phyloP scores from a whole-genome alignment of 2,113 vertebrate species.

The Scartelaos histophorus region DNA sequence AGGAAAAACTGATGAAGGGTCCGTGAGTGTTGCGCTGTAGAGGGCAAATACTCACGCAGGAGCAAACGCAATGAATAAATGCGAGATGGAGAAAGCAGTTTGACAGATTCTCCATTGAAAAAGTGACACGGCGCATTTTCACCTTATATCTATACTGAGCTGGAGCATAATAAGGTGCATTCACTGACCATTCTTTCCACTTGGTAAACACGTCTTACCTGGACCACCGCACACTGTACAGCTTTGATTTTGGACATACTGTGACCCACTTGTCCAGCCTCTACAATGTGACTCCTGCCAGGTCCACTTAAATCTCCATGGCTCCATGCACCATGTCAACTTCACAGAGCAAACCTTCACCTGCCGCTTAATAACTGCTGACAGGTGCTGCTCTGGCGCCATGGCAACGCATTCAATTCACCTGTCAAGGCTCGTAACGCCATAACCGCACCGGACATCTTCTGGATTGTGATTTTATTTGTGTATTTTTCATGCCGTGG shows the following conservation, averaged over 20 bases:
- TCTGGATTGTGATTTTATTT: conserved; percentile 47
- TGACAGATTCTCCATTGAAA: too few relatives aligned
- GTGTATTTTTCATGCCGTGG: background rate
- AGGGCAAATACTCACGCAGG: too few relatives aligned
- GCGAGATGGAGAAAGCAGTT: too few relatives aligned
- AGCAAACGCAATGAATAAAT: too few relatives aligned
- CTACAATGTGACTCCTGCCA: background rate
- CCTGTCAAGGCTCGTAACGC: background rate
- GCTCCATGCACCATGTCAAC: background rate
- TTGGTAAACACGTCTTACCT: background rate
- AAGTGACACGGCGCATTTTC: too few relatives aligned
- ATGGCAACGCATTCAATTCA: conserved; percentile 1
- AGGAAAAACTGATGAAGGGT: too few relatives aligned
- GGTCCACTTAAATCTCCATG: background rate
- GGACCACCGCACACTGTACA: background rate
- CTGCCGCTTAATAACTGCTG: conserved; percentile 3
- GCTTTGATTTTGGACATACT: background rate
- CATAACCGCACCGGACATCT: background rate
- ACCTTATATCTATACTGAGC: too few relatives aligned
- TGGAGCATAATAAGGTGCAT: too few relatives aligned
- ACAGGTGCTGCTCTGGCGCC: background rate
- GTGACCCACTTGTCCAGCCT: background rate
- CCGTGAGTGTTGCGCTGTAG: too few relatives aligned
- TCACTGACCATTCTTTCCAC: background rate
- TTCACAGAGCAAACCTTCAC: background rate